phyloP scores from a whole-genome alignment of 1,140 invertebrate species.

The Caenorhabditis brenneri region DNA sequence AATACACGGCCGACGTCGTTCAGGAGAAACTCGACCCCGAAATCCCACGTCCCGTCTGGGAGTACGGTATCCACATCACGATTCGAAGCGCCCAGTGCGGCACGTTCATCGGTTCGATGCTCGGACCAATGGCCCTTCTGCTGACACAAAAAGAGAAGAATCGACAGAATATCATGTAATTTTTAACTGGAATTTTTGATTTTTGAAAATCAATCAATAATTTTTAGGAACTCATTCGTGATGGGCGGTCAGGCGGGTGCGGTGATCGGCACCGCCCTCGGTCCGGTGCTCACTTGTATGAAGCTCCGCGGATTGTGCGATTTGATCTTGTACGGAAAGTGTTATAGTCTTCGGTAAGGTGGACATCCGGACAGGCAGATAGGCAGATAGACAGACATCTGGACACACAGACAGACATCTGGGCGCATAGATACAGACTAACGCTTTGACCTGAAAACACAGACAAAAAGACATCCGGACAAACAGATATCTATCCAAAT shows the following conservation, averaged over 20 bases:
- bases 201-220: neutral
- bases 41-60: conserved; percentile 51
- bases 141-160: neutral
- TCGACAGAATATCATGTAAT: neutral
- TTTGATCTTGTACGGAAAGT: conserved; percentile 52
- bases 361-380: too few relatives aligned
- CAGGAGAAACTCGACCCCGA: neutral
- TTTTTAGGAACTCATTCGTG: conserved; percentile 37
- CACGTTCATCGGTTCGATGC: conserved; percentile 32
- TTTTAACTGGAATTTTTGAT: neutral
- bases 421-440: too few relatives aligned
- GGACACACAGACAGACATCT: too few relatives aligned
- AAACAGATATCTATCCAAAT: neutral
- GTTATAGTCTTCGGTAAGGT: conserved; percentile 48
- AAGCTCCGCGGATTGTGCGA: conserved; percentile 52
- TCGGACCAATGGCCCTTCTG: conserved; percentile 41
- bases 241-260: conserved; percentile 42
- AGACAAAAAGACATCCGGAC: too few relatives aligned
- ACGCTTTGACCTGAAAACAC: neutral
- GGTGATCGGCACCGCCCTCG: conserved; percentile 47
- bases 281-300: conserved; percentile 51
- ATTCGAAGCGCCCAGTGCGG: conserved; percentile 51
- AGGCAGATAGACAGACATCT: too few relatives aligned
- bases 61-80: conserved; percentile 58
- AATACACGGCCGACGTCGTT: neutral